These are phyloP conservation scores for Polymixis flavicincta DNA, from an alignment of 2,888 invertebrate genomes.

Conservation along the genomic window DNA sequence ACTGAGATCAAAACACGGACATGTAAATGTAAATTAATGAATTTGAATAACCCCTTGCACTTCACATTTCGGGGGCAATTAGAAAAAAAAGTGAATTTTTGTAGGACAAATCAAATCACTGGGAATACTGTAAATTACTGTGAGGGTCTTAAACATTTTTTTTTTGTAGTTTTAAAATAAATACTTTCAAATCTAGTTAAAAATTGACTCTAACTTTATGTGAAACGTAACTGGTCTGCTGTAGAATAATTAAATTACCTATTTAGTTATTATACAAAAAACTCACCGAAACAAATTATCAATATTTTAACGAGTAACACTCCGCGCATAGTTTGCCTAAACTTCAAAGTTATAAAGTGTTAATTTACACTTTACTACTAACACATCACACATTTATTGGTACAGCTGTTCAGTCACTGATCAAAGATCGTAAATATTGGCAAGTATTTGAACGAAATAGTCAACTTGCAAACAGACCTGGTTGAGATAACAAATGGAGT, in stretches of 20 bases:
- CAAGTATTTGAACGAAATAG: not conserved
- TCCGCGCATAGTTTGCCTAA: not conserved
- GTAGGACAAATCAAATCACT: too few relatives aligned
- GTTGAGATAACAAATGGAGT: not conserved
- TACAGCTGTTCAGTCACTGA: not conserved
- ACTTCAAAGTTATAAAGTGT: not conserved
- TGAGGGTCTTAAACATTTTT: too few relatives aligned
- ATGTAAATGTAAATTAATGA: too few relatives aligned
- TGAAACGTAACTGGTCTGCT: too few relatives aligned
- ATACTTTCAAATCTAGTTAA: too few relatives aligned
- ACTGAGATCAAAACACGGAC: too few relatives aligned
- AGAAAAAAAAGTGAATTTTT: too few relatives aligned
- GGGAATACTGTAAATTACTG: too few relatives aligned
- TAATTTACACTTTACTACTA: not conserved
- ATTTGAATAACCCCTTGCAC: too few relatives aligned
- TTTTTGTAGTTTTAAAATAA: too few relatives aligned
- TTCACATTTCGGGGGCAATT: too few relatives aligned
- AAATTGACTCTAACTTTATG: too few relatives aligned
- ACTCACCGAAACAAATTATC: not conserved
- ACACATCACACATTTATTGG: not conserved
- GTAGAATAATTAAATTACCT: not conserved
- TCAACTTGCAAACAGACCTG: not conserved
- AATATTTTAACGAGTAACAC: not conserved
- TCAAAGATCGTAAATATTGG: not conserved
- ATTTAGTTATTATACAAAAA: not conserved